Base-by-base conservation (phyloP, 37 sponge, comb jelly and placozoan species). In the Oopsacas minuta region DNA sequence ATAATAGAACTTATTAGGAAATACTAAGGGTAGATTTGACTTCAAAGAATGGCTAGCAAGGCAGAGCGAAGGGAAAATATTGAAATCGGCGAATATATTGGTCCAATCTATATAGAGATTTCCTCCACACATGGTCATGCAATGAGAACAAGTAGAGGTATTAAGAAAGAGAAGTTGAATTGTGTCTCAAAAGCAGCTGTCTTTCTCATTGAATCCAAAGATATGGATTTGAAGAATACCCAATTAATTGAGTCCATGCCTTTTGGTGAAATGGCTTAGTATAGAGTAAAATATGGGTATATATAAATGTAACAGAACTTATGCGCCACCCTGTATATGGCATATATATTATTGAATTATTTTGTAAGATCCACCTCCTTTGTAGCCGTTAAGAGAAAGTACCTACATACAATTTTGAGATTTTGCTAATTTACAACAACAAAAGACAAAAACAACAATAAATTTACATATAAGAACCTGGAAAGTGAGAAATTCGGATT, bases 81-180 rank as follows among this genome's bases (percentile, higher is more conserved):
- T 25, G 75, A 61, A 61, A 61, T 61, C 22, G 75, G 75, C 75
- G 75, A 61, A 3, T 61, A 61, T 61, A 61, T 61, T 3, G 75
- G 75, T n/a, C 75, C 75, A 20, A 61, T 61, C 28, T 25, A 25
- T n/a, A 61, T 61, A 61, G 75, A 12, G 1, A 12, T 12, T 34
- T 61, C 75, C 22, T 25, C 28, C 75, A 61, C 75, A 61, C 75
- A 61, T 61, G 75, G 75, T 25, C 75, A 61, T 12, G 75, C 28
- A 32, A n/a, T 61, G 28, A 32, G 5, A 25, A 34, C 75, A 3
- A 61, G 32, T 34, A 61, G 22, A 61, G 75, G 28, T 12, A 61
- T 61, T 34, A 61, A 61, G 75, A 61, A 12, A 61, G 75, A 34
- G 1, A 34, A 61, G 28, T n/a, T 61, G 30, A 61, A 32, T 20